Evolutionary conservation across 92 coral and sea anemone species (phyloP).

Genomic region (Parazoanthus darwini): DNA sequence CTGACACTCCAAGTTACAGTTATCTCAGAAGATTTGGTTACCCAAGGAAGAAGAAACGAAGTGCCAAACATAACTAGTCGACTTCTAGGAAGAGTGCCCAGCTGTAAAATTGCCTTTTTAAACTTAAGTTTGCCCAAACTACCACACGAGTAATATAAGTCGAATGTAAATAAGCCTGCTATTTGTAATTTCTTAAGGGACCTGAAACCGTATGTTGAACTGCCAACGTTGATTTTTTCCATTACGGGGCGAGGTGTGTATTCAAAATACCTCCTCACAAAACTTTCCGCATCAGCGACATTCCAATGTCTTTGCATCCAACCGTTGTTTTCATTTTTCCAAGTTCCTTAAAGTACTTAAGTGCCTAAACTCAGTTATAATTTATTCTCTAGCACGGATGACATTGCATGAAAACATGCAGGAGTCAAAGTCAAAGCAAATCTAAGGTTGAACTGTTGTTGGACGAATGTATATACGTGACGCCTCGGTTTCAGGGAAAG

Average conservation of each 20-base stretch:
- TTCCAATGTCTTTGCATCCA: too few species aligned
- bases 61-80: neutral
- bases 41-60: slow-evolving; percentile 56
- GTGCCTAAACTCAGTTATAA: neutral
- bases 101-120: neutral
- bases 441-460: neutral
- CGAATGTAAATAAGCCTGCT: neutral
- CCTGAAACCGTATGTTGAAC: too few species aligned
- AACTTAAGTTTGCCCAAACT: neutral
- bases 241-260: too few species aligned
- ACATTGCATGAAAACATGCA: neutral
- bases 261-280: too few species aligned
- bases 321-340: too few species aligned
- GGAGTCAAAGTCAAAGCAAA: neutral
- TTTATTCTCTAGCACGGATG: neutral
- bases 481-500: neutral
- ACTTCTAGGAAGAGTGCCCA: neutral
- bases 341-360: neutral
- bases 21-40: slow-evolving; percentile 72
- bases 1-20: slow-evolving; percentile 59
- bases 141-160: neutral
- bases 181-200: neutral
- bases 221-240: too few species aligned
- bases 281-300: too few species aligned
- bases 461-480: neutral